These are phyloP conservation scores for Pseudococcus viburni DNA, from an alignment of 2,888 invertebrate genomes.

Conservation along the genomic window DNA sequence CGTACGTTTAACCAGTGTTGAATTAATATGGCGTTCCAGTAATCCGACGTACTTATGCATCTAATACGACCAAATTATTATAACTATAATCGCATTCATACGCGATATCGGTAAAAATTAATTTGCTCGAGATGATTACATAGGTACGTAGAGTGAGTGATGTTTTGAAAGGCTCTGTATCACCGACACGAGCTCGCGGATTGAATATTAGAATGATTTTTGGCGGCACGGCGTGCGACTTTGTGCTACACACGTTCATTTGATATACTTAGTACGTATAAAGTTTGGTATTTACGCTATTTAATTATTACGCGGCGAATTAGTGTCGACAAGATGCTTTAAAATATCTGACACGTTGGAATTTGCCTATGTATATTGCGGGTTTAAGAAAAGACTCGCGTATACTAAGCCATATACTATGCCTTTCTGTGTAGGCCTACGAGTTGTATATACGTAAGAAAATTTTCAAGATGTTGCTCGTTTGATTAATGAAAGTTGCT, in stretches of 20 bases:
- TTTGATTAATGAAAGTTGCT: constrained; percentile 40
- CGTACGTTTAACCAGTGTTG: not conserved
- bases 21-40: not conserved
- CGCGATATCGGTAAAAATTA: too few species aligned
- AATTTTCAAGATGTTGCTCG: constrained; percentile 33
- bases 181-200: too few species aligned
- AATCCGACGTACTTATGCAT: not conserved
- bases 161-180: too few species aligned
- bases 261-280: too few species aligned
- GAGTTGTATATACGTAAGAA: not conserved
- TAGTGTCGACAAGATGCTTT: constrained; percentile 31
- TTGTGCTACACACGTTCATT: too few species aligned
- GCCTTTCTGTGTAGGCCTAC: too few species aligned
- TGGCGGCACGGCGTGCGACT: too few species aligned
- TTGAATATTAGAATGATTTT: too few species aligned
- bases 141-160: too few species aligned
- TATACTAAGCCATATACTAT: not conserved
- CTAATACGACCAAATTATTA: not conserved
- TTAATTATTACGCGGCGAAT: constrained; percentile 36
- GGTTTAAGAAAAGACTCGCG: not conserved
- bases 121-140: too few species aligned
- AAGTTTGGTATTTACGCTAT: constrained; percentile 18
- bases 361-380: not conserved
- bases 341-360: not conserved
- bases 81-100: not conserved